Base-by-base conservation (phyloP, 2,888 invertebrate species). In the Pediacus dermestoides region DNA sequence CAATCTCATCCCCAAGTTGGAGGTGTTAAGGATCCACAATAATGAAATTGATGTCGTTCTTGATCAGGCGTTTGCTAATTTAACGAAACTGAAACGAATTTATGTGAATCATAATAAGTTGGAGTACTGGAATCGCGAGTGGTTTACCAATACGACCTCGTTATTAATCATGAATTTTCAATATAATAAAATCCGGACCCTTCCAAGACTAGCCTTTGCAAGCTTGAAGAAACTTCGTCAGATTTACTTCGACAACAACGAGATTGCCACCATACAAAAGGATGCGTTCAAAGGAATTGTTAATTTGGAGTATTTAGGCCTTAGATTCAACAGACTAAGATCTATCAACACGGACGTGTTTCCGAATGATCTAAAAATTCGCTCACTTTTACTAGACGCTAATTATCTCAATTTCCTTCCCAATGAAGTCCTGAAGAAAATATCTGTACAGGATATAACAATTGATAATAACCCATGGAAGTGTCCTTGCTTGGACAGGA, bases 401-500 rank as follows among this genome's bases (percentile, higher is more conserved):
- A 60, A 60, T 42, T 47, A 47, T 25, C 37, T 60, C 4, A 60
- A 58, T 42, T 60, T 36, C 32, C 16, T 60, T n/a, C 16, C 59
- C 1, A 39, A 39, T 2, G 34, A 52, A 21, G 34, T 57, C 9
- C 34, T 57, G 15, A 30, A 42, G 4, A 53, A 53, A 33, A 3
- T 59, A 3, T 26, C 46, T 3, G 47, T 54, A 3, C 39, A 46
- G 2, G 43, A 39, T 10, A 25, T 58, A 9, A 32, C 39, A 7
- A 16, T 57, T 6, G 48, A 52, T 11, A 49, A 47, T 9, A 59
- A 59, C 40, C 60, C 60, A 6, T 59, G 58, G 59, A 58, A 45
- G 23, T 60, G 60, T 34, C 47, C 50, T 1, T 60, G 60, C 43
- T 47, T 55, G 16, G 44, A 51, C 21, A 30, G 40, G 4, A 42